A percentile compares a stretch with the other conserved stretches of the same genome.
Evolutionary conservation across 2,113 vertebrate species (phyloP).

Genomic region (human (Homo sapiens)): GRCh38 chr7:105141001-105141500

Average conservation of each 20-base stretch:
- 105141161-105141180: background rate
- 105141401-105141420: background rate
- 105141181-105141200: background rate
- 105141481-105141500: background rate
- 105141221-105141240: background rate
- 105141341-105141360: background rate
- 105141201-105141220: background rate
- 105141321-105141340: constrained; percentile 32
- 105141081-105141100: background rate
- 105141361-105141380: background rate
- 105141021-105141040: background rate
- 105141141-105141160: background rate
- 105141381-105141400: background rate
- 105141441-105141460: background rate
- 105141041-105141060: background rate
- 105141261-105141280: rapidly evolving
- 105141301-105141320: constrained; percentile 52
- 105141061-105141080: background rate
- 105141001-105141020: background rate
- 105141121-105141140: background rate
- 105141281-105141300: background rate
- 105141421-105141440: background rate
- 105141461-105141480: background rate
- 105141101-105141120: background rate
- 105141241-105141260: background rate